Percentiles rank a stretch among this genome's conserved stretches.
These are phyloP conservation scores for Ptilodon capucinus DNA, from an alignment of 2,888 invertebrate species.

Conservation along the genomic window DNA sequence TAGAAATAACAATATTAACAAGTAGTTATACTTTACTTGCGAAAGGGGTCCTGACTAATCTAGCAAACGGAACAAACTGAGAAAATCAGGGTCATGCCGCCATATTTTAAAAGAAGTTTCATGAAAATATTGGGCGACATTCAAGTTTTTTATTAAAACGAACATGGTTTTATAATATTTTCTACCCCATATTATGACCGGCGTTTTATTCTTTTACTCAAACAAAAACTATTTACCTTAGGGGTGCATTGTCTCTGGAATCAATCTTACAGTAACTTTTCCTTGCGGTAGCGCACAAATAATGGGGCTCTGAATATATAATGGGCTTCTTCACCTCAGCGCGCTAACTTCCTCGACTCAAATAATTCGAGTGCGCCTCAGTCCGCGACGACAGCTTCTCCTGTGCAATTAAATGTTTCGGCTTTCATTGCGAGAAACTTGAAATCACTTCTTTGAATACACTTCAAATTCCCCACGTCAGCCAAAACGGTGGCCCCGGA, in stretches of 20 bases:
- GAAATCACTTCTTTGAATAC: constrained; percentile 54
- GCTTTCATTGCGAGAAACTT: constrained; percentile 60
- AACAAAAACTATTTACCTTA: constrained; percentile 44
- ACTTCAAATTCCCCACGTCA: constrained; percentile 42
- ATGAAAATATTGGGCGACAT: too few species aligned
- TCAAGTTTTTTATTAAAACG: too few species aligned
- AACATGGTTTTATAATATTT: too few species aligned
- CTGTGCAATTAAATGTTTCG: constrained; percentile 65
- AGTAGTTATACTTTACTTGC: too few species aligned
- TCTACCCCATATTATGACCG: too few species aligned
- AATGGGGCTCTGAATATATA: constrained; percentile 58
- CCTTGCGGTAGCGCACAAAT: constrained; percentile 45
- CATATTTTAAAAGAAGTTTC: too few species aligned
- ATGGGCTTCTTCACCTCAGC: constrained; percentile 58
- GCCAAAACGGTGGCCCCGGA: constrained; percentile 13
- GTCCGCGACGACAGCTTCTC: constrained; percentile 40
- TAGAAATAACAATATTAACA: too few species aligned
- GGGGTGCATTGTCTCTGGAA: constrained; percentile 46
- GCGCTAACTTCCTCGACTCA: constrained; percentile 45
- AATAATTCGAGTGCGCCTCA: constrained; percentile 53
- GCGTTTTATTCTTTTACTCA: constrained; percentile 35
- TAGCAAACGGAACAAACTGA: too few species aligned
- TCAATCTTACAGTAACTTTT: constrained; percentile 54
- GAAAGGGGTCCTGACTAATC: too few species aligned
- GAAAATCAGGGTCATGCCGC: too few species aligned